Base-by-base conservation (phyloP, 2,888 invertebrate species). In the Himalopsyche tibetana region DNA sequence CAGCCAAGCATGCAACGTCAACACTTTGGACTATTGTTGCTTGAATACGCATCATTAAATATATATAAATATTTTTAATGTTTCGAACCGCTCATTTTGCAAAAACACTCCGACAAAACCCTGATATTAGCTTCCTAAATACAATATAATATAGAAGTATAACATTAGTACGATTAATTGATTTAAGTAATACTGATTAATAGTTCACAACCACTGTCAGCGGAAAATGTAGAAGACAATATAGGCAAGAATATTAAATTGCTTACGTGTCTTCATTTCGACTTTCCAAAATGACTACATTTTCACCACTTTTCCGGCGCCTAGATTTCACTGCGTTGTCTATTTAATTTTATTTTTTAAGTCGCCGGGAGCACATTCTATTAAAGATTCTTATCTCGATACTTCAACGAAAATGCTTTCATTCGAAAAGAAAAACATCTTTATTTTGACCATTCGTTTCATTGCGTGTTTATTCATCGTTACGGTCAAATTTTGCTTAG, bases 251-350 rank as follows among this genome's bases (percentile, higher is more conserved):
- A 86, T 84, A 86, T 86, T 86, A 84, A 56, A 69, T 69, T 80
- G 63, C 55, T 82, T 55, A 86, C 84, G 84, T 84, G 84, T 83
- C 74, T 80, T 82, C 55, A 81, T 86, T 51, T 55, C 69, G 63
- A 17, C 69, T 28, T 28, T 69, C 28, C 40, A 45, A 80, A 84
- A 84, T 86, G 83, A n/a, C 81, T 80, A 80, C 81, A 83, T 84
- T 86, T 80, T 84, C 63, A 84, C 83, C 74, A 74, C 74, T 84
- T 83, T 81, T 51, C 69, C 63, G 5, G n/a, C 56, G 63, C 63
- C 45, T 42, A 84, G 17, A 84, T 84, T 79, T 45, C 69, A 36
- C 40, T 63, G 19, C 40, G 6, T 45, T 19, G 40, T 69, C 55
- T 83, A 45, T 40, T 74, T 74, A 74, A 74, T 74, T 69, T 69